Base-by-base conservation (phyloP, 2,888 invertebrate species). In the Megamerina dolium region DNA sequence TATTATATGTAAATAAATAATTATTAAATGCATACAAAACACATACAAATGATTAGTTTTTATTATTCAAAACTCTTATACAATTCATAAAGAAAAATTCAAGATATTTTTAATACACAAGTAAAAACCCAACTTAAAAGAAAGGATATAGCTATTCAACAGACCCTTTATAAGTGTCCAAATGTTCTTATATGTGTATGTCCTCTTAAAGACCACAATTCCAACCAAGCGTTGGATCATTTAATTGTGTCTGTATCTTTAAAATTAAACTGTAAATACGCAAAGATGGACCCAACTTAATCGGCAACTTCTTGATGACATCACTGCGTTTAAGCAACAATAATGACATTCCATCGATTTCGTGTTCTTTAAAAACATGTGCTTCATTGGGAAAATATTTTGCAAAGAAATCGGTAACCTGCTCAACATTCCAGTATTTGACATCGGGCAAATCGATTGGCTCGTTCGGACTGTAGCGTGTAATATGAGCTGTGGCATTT, bases 291-390 rank as follows among this genome's bases (percentile, higher is more conserved):
- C 94, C 94, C 12, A 95, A 74, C 49, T 87, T 86, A 16, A 95
- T 73, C 30, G 85, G 82, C 48, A 95, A 74, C 26, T 87, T 86
- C 46, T 79, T 82, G 3, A 94, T 76, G 18, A 95, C 87, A 64
- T 94, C 93, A 29, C 81, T 79, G 51, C 94, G 77, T 57, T 85
- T 83, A 68, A 95, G 81, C 58, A 95, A 77, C 47, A 92, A 74
- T 41, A 95, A 70, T 1, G 91, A 87, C 59, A 82, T 81, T 0
- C 95, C 95, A 74, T 95, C 95, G 50, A 95, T 91, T 65, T 93
- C 91, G 77, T 93, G 89, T 52, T 87, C 83, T 61, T 79, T 79
- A 55, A 95, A 87, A 23, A 86, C 80, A 43, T 81, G 77, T 1
- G 93, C 90, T 62, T 88, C 86, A 42, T 83, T 80, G 1, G 85